Conservation (phyloP, 2,888 invertebrate genomes). For the Pedicia rivosa region DNA sequence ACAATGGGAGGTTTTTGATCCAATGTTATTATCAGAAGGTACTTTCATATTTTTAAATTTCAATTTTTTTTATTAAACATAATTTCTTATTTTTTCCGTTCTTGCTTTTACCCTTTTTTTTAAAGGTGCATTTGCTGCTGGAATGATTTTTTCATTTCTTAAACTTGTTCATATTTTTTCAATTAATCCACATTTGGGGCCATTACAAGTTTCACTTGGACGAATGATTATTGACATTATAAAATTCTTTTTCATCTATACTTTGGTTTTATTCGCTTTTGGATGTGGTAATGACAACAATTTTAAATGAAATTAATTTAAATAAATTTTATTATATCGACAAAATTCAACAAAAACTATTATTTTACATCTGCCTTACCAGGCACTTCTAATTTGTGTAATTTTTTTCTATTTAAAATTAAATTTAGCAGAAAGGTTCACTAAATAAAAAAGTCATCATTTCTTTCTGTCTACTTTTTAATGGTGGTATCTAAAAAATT, state of each 20-base stretch:
- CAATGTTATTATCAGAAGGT: constrained; percentile 81
- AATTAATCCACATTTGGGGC: constrained; percentile 91
- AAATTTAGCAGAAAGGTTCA: too few species aligned
- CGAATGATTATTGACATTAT: constrained; percentile 89
- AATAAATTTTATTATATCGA: not conserved
- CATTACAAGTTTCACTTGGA: constrained; percentile 81
- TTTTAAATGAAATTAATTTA: too few species aligned
- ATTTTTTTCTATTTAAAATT: too few species aligned
- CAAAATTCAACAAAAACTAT: not conserved
- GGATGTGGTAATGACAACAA: too few species aligned
- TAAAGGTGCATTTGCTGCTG: constrained; percentile 92
- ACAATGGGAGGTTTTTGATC: constrained; percentile 89
- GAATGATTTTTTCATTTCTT: constrained; percentile 90
- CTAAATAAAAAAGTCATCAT: too few species aligned
- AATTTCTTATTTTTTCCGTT: too few species aligned
- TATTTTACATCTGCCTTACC: constrained; percentile 1
- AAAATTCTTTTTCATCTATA: constrained; percentile 92
- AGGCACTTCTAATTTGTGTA: too few species aligned
- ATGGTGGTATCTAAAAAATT: too few species aligned
- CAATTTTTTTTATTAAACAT: too few species aligned
- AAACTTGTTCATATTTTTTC: constrained; percentile 95
- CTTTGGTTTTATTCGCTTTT: constrained; percentile 84
- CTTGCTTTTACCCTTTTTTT: too few species aligned
- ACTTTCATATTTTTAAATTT: too few species aligned
- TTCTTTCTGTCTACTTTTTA: too few species aligned